Evolutionary conservation across 2,113 vertebrate species (phyloP).

Genomic region (Cranoglanis bouderius): DNA sequence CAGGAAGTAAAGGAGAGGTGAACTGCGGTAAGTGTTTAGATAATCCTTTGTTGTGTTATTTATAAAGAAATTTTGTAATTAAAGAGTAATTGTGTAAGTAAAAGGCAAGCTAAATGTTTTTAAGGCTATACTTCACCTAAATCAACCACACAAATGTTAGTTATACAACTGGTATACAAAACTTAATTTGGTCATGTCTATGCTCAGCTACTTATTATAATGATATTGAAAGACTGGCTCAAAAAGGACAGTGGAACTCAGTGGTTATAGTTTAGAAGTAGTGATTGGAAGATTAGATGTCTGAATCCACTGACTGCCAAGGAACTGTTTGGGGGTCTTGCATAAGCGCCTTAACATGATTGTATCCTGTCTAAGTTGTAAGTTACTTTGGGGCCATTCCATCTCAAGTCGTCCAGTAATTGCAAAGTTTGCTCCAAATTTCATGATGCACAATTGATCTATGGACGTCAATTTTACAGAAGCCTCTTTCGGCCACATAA

Average conservation of each 20-base stretch:
- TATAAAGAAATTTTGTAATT: neutral
- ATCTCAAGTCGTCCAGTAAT: no score
- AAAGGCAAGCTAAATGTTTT: neutral
- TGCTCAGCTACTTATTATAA: neutral
- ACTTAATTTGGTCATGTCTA: neutral
- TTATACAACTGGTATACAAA: neutral
- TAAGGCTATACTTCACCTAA: neutral
- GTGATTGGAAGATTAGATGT: neutral
- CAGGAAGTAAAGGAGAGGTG: neutral
- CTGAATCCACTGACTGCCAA: neutral
- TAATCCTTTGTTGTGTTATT: neutral
- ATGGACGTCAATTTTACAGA: neutral
- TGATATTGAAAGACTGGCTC: neutral
- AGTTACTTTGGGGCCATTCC: neutral
- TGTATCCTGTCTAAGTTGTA: neutral
- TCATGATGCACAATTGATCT: neutral
- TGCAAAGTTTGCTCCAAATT: neutral
- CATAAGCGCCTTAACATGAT: neutral
- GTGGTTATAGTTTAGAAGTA: neutral
- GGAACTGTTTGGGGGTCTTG: neutral
- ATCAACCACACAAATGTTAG: neutral
- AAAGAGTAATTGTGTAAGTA: neutral
- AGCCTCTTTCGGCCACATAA: neutral
- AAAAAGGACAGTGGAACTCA: neutral
- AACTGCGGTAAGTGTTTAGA: slow-evolving; percentile 14